Conservation (phyloP, 2,113 vertebrate species). For the Varanus komodoensis region DNA sequence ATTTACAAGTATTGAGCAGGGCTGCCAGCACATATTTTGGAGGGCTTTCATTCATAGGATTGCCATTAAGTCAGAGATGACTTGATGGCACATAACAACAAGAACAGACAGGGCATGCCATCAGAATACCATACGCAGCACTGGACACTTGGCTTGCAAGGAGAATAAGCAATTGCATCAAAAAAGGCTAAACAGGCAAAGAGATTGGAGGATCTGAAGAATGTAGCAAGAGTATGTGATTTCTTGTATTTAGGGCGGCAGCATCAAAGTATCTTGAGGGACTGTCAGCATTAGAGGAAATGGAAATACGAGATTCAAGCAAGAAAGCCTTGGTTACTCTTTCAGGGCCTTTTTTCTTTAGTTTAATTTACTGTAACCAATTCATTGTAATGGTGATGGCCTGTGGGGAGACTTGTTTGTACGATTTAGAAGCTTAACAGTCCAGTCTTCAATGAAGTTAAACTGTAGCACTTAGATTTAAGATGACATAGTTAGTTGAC, state of each 20-base stretch:
- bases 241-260: neutral
- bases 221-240: neutral
- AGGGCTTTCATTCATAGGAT: too few species aligned
- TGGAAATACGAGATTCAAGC: neutral
- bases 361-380: neutral
- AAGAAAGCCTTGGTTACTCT: neutral
- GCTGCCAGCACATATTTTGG: too few species aligned
- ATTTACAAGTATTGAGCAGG: too few species aligned
- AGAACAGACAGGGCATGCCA: neutral
- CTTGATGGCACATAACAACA: too few species aligned
- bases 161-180: neutral
- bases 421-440: neutral
- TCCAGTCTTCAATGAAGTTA: constrained; percentile 4
- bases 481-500: constrained; percentile 2
- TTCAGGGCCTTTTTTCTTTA: neutral
- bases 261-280: neutral
- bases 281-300: neutral
- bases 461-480: neutral
- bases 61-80: too few species aligned
- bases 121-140: neutral
- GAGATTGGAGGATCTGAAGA: neutral
- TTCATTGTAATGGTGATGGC: neutral
- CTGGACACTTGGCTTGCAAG: neutral
- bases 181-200: neutral
- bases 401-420: neutral